Evolutionary conservation across 1,140 invertebrate species (phyloP).

Genomic region (Arctopsyche grandis): DNA sequence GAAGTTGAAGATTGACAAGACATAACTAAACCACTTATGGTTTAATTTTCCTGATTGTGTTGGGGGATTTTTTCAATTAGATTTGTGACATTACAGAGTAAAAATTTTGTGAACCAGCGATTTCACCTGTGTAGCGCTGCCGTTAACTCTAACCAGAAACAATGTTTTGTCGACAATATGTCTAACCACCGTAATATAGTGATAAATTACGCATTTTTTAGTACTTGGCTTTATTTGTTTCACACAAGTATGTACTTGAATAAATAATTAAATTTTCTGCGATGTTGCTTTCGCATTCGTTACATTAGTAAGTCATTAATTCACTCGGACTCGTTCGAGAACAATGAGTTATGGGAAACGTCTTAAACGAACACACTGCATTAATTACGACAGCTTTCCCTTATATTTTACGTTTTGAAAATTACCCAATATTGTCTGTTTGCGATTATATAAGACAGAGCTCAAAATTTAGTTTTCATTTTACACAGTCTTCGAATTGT

Average conservation of each 20-base stretch:
- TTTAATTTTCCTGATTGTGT: no score
- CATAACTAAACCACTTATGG: no score
- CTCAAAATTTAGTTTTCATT: no score
- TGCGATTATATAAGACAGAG: background rate
- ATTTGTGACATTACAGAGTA: no score
- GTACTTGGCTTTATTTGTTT: background rate
- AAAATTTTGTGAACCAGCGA: no score
- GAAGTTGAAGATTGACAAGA: no score
- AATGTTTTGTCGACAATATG: no score
- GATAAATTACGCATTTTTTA: background rate
- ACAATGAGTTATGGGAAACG: conserved; percentile 14
- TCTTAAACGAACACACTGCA: background rate
- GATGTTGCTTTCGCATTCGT: conserved; percentile 13
- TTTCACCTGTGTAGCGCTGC: no score
- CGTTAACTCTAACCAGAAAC: no score
- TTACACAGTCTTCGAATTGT: no score
- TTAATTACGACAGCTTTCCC: background rate
- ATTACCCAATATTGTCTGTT: background rate
- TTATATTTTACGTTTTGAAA: background rate
- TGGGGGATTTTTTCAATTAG: no score
- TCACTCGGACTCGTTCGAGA: background rate
- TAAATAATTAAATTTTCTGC: conserved; percentile 13
- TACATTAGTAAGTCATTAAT: background rate
- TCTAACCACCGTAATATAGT: no score
- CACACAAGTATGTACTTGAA: background rate